Evolutionary conservation across 2,113 vertebrate genomes (phyloP), one percentile per base, ranked within the genome.

Genomic region (Petaurus breviceps): DNA sequence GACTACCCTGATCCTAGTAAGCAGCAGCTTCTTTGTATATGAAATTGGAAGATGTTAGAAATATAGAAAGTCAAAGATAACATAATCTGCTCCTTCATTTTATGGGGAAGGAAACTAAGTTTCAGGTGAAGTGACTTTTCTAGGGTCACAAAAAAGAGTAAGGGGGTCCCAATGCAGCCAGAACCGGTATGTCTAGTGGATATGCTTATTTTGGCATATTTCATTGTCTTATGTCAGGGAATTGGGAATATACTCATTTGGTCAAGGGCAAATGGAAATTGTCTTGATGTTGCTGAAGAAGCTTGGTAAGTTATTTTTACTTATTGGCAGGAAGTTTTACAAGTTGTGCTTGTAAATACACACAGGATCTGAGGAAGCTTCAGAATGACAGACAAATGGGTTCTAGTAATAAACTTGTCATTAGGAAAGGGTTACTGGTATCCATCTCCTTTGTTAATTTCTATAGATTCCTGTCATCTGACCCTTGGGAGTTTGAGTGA

Each of bases 11-110:
- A 91, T 93, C 93, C 96, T 51, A 93, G 92, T 96, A 91, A 93
- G 96, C 97, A 90, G 92, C 51, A 31, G 91, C 94, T 84, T 94
- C 68, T 92, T 89, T 95, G 14, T 57, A 8, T 90, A 92, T 37
- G 68, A 93, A 91, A 9, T 51, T 93, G 49, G 89, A 50, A 91
- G 77, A 77, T 57, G n/a, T 89, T 26, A 8, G 46, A 55, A 91
- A 93, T 84, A 43, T 43, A 84, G 68, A 84, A 84, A 43, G 68
- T 84, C 37, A 84, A 84, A 84, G 68, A 43, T 84, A 37, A 84
- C 19, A 84, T 43, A 84, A 43, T 84, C 14, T 68, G 28, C 31
- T 93, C 2, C 19, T 19, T 84, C 19, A 43, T 84, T 84, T 84
- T 84, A 43, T 43, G n/a, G n/a, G 37, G 37, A n/a, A 77, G 37